Base-by-base conservation (phyloP, 2,113 vertebrate species). In the Tychaedon coryphoeus region DNA sequence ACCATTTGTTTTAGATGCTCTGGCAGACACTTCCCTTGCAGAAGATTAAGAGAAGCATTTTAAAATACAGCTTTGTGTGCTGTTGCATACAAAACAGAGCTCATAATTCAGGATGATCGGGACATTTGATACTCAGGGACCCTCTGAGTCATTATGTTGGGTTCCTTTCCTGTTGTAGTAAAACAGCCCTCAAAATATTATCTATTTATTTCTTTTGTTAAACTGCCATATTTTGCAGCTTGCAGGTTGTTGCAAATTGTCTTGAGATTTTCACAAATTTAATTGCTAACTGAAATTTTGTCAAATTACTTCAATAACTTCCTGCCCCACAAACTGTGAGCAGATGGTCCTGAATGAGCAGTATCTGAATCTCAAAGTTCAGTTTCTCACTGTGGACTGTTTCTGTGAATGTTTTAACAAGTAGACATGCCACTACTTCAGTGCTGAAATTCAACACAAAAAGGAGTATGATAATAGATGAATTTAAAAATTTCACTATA, bases 21-120 rank as follows among this genome's bases (percentile, higher is more conserved):
- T 84, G 75, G 69, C 79, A 88, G 83, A 62, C 14, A 2, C 84
- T 78, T 92, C 29, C 70, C 51, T 73, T 78, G 67, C 79, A 72
- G 72, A 92, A 93, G 78, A 83, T 75, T 83, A 94, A 40, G 25
- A 64, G 61, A 71, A 88, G 65, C 66, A 42, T 95, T 95, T 81
- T 86, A 54, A 71, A 94, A 90, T 54, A 77, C 58, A 75, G 57
- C 80, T 38, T 79, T 47, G 62, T 78, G 86, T 93, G 91, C 81
- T 81, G 72, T 45, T 54, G 84, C 87, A 88, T 84, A 75, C 23
- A 3, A 76, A 96, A 34, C 62, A 85, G 58, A 93, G 51, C 72
- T 48, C 50, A 40, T 96, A 90, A 93, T 81, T 94, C 91, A 94
- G 86, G 31, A 58, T 8, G 43, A 45, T 67, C 5, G 0, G 61